Base-by-base conservation (phyloP, 2,113 vertebrate species). In the Zosterops japonicus region DNA sequence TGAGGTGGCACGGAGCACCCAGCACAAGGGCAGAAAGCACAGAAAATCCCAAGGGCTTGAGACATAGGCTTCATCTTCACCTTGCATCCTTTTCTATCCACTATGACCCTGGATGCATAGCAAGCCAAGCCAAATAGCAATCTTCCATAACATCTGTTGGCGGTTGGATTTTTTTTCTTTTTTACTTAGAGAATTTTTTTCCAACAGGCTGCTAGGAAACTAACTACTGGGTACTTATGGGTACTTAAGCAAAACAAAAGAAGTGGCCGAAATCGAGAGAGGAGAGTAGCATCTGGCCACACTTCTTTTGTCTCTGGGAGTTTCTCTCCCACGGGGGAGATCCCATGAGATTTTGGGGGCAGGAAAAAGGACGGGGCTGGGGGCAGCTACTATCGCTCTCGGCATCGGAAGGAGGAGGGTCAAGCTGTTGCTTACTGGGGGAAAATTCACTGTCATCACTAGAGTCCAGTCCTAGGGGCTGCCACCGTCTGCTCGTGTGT, bases 41-140 rank as follows among this genome's bases (percentile, higher is more conserved):
- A 5, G 50, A 89, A 19, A 16, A 63, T 56, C 69, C 21, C 46
- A 44, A 27, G 42, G 23, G 5, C 22, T 67, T 75, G 33, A 71
- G 41, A 50, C 29, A 8, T 4, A 12, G 29, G 28, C 16, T 91
- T 75, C 46, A 76, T 57, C 36, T 83, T 85, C 33, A 42, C 24
- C 15, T 52, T 57, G 36, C 33, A 55, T 16, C 47, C 22, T 49
- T 36, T 28, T 50, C 50, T n/a, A 29, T 9, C 47, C 1, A 0
- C 39, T 42, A 23, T 0, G 1, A 55, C 14, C 8, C 27, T 80
- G 22, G 33, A 52, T 67, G 47, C 22, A 24, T 0, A 57, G 22
- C 17, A 69, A 42, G 13, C 16, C 46, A 72, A 80, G 52, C 19
- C 17, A 49, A 94, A 76, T 2, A 36, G 9, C 28, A 70, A 27